Evolutionary conservation across 2,888 invertebrate species (phyloP).

Genomic region (Venusia cambrica): DNA sequence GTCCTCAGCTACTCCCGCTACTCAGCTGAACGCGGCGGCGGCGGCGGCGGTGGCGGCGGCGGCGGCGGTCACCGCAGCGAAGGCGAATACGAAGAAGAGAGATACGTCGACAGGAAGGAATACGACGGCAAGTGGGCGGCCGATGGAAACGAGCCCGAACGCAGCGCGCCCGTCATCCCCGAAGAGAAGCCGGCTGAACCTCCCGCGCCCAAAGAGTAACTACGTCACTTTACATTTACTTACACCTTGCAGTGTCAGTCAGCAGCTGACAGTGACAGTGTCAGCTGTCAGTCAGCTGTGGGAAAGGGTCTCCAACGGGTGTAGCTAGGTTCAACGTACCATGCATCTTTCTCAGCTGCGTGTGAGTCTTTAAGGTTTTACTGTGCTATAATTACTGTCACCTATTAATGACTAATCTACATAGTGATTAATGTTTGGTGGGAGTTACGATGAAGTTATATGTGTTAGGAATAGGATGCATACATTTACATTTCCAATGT

Average conservation of each 20-base stretch:
- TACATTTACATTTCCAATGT: too few species aligned
- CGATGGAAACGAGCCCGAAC: slow-evolving; percentile 77
- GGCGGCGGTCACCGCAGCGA: slow-evolving; percentile 75
- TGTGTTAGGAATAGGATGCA: too few species aligned
- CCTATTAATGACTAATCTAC: too few species aligned
- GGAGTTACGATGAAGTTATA: too few species aligned
- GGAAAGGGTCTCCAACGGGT: too few species aligned
- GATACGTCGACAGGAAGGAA: slow-evolving; percentile 82
- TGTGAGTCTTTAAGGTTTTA: too few species aligned
- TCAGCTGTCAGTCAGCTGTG: neutral
- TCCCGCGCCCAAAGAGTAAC: slow-evolving; percentile 62
- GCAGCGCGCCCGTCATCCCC: slow-evolving; percentile 39
- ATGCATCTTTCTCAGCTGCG: too few species aligned
- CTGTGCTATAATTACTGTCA: too few species aligned
- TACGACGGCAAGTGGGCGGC: slow-evolving; percentile 86
- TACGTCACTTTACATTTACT: too few species aligned
- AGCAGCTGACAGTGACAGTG: neutral
- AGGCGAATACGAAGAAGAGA: slow-evolving; percentile 76
- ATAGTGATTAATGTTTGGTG: too few species aligned
- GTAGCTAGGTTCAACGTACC: too few species aligned
- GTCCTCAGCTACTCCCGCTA: slow-evolving; percentile 64
- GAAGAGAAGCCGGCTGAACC: slow-evolving; percentile 66
- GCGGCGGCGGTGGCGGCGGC: slow-evolving; percentile 74
- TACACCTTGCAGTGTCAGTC: slow-evolving; percentile 4
- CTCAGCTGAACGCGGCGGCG: slow-evolving; percentile 69